phyloP scores from a whole-genome alignment of 2,113 vertebrate genomes.

The Cathartes aura region DNA sequence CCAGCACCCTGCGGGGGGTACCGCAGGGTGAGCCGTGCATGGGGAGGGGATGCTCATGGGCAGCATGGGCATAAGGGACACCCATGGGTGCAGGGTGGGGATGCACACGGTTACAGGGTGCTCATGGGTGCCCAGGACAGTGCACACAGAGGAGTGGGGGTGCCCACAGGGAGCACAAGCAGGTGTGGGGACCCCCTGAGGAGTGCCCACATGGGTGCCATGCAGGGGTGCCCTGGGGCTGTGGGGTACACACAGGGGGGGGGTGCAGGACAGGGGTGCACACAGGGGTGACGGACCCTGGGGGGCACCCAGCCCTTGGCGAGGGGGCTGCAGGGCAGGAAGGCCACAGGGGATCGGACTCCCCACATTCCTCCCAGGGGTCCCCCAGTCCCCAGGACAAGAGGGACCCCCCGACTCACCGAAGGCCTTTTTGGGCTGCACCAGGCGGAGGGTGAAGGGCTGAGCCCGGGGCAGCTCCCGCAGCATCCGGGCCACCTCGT shows the following conservation, averaged over 20 bases:
- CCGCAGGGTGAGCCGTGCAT: fast-evolving
- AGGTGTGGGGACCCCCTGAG: fast-evolving
- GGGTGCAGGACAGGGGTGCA: not conserved
- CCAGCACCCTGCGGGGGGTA: not conserved
- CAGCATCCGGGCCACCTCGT: conserved; percentile 96
- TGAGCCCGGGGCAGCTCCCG: conserved; percentile 89
- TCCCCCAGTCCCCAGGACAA: too few species aligned
- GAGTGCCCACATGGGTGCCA: too few species aligned
- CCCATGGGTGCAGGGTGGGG: too few species aligned
- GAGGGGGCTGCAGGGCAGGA: not conserved
- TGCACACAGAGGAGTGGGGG: fast-evolving
- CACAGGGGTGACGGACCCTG: too few species aligned
- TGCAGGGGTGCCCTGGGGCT: not conserved
- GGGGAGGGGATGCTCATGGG: not conserved
- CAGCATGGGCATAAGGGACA: fast-evolving
- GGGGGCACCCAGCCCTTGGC: fast-evolving
- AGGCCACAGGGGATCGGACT: too few species aligned
- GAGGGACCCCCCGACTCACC: conserved; percentile 77
- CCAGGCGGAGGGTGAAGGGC: conserved; percentile 92
- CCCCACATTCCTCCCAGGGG: fast-evolving
- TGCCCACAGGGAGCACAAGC: fast-evolving
- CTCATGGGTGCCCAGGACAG: too few species aligned
- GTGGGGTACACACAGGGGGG: too few species aligned
- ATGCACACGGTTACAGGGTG: fast-evolving
- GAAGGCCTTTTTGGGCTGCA: conserved; percentile 93